Evolutionary conservation across 2,888 invertebrate genomes (phyloP).

Genomic region (Eupelmus urozonus): DNA sequence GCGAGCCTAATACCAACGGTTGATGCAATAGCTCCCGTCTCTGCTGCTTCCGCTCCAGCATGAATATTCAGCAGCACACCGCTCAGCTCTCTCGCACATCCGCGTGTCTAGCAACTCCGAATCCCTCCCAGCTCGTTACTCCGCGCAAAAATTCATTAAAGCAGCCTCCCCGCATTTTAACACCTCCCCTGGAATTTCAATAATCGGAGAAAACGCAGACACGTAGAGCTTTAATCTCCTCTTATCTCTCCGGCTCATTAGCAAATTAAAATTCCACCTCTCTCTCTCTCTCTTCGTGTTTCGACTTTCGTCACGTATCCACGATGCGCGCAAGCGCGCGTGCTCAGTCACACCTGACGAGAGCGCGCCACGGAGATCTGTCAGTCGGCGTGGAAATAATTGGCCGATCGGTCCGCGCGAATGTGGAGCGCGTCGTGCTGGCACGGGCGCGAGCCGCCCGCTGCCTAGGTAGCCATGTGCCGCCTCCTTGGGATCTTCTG

Average conservation of each 20-base stretch:
- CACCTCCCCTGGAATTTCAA: no score
- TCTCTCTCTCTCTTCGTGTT: background rate
- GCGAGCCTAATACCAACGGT: constrained; percentile 13
- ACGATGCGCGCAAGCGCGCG: background rate
- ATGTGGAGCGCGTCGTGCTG: no score
- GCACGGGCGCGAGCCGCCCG: no score
- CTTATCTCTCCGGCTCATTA: constrained; percentile 13
- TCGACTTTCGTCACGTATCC: constrained; percentile 42
- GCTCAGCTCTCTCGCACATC: constrained; percentile 13
- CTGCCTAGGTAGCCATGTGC: constrained; percentile 18
- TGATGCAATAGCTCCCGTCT: constrained; percentile 16
- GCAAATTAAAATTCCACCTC: constrained; percentile 30
- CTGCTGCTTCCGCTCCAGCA: background rate
- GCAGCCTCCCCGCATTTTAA: no score
- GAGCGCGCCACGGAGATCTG: background rate
- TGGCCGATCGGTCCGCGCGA: no score
- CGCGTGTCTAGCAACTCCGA: no score
- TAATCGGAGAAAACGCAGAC: no score
- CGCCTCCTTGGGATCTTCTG: constrained; percentile 31
- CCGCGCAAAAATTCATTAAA: no score
- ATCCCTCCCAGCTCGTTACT: no score
- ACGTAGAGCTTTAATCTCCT: no score
- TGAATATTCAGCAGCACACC: background rate
- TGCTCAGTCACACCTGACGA: background rate
- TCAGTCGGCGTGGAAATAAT: no score